Evolutionary conservation across 2,113 vertebrate species (phyloP).

Genomic region (Puntigrus tetrazona): DNA sequence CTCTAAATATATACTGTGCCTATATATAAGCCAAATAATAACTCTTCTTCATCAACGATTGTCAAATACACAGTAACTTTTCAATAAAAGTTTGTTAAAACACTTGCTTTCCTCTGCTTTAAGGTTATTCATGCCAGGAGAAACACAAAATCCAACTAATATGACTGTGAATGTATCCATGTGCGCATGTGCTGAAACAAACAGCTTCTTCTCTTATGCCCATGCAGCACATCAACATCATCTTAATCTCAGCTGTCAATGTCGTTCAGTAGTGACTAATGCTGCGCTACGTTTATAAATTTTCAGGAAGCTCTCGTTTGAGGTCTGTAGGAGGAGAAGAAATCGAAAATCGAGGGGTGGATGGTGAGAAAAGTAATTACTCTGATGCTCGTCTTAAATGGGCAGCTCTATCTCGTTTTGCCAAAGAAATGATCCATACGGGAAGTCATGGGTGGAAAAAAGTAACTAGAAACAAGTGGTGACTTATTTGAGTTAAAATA

Average conservation of each 20-base stretch:
- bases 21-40: background rate
- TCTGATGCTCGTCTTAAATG: conserved; percentile 12
- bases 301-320: conserved; percentile 23
- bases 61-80: background rate
- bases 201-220: background rate
- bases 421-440: conserved; percentile 17
- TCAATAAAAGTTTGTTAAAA: background rate
- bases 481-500: conserved; percentile 26
- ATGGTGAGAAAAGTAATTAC: conserved; percentile 44
- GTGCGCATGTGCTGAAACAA: background rate
- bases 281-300: conserved; percentile 3
- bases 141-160: no score
- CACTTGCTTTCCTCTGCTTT: background rate
- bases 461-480: background rate
- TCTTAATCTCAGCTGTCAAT: conserved; percentile 5
- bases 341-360: conserved; percentile 4
- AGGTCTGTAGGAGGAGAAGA: conserved; percentile 8
- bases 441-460: background rate
- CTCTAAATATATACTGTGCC: background rate
- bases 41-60: background rate
- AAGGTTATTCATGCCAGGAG: background rate
- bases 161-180: background rate
- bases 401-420: conserved; percentile 6
- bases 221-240: background rate
- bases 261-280: conserved; percentile 37